These are phyloP conservation scores for Fabriciana adippe DNA, from an alignment of 2,888 invertebrate species.

Conservation along the genomic window DNA sequence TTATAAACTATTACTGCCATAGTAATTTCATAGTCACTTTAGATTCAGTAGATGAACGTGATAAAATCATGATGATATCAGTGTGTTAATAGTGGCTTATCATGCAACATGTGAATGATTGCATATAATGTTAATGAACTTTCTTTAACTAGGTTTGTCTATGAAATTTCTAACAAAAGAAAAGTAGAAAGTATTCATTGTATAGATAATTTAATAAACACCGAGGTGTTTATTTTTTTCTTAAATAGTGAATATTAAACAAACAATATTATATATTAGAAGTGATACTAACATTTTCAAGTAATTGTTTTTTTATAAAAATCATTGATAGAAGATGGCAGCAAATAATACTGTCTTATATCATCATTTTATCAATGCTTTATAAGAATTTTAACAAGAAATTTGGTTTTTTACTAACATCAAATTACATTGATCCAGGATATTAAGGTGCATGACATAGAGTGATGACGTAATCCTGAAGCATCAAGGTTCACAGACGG, in stretches of 20 bases:
- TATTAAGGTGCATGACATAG: slow-evolving; percentile 76
- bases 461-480: slow-evolving; percentile 62
- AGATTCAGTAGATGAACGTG: not conserved
- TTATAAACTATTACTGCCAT: not conserved
- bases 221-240: too few species aligned
- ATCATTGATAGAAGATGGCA: not conserved
- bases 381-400: slow-evolving; percentile 26
- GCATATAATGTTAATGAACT: not conserved
- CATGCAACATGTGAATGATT: slow-evolving; percentile 5
- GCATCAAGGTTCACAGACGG: slow-evolving; percentile 56
- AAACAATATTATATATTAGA: too few species aligned
- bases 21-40: slow-evolving; percentile 9
- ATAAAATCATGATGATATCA: slow-evolving; percentile 7
- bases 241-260: too few species aligned
- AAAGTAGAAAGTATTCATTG: not conserved
- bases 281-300: too few species aligned
- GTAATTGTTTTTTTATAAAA: too few species aligned
- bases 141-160: not conserved
- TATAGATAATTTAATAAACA: not conserved
- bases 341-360: slow-evolving; percentile 8
- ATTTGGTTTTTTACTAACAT: slow-evolving; percentile 64
- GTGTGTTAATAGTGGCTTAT: slow-evolving; percentile 6
- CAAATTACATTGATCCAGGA: slow-evolving; percentile 75
- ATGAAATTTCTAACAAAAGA: not conserved
- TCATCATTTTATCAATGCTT: slow-evolving; percentile 2